phyloP scores from a whole-genome alignment of 2,797 vertebrate genomes.

The Australoheros facetus region DNA sequence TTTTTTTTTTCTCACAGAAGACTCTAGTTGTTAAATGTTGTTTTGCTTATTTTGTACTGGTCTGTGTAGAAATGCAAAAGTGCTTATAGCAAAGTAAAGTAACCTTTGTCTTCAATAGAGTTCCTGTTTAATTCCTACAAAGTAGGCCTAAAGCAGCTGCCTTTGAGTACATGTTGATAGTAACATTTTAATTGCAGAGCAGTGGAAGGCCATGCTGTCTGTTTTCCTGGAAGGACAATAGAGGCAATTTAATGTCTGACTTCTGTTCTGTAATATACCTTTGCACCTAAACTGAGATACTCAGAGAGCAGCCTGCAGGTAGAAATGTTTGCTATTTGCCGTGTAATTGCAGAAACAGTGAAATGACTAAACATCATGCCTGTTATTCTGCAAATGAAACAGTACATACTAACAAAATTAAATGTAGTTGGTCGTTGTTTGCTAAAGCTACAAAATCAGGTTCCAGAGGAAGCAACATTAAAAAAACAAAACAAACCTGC shows the following conservation, averaged over 20 bases:
- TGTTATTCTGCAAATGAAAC: not conserved
- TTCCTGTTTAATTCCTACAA: slow-evolving; percentile 2
- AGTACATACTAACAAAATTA: slow-evolving; percentile 12
- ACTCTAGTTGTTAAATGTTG: not conserved
- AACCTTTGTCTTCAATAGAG: not conserved
- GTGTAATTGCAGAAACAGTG: slow-evolving; percentile 1
- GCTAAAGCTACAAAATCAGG: not conserved
- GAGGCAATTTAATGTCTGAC: slow-evolving; percentile 28
- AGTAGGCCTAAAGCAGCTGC: not conserved
- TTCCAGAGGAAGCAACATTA: not conserved
- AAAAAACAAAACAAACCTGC: not conserved
- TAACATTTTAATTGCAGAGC: slow-evolving; percentile 39
- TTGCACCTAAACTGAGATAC: slow-evolving; percentile 9
- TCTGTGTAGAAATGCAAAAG: not conserved
- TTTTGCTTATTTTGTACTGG: not conserved
- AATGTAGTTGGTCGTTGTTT: not conserved
- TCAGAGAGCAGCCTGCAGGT: slow-evolving; percentile 9
- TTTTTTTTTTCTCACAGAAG: not conserved
- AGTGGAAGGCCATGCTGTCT: not conserved
- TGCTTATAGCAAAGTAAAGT: not conserved
- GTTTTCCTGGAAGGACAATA: slow-evolving; percentile 31
- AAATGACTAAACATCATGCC: not conserved
- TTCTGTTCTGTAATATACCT: slow-evolving; percentile 21
- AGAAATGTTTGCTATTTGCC: not conserved
- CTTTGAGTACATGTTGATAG: slow-evolving; percentile 9